These are phyloP conservation scores for Melolontha melolontha DNA, from an alignment of 2,888 invertebrate genomes.

Conservation along the genomic window DNA sequence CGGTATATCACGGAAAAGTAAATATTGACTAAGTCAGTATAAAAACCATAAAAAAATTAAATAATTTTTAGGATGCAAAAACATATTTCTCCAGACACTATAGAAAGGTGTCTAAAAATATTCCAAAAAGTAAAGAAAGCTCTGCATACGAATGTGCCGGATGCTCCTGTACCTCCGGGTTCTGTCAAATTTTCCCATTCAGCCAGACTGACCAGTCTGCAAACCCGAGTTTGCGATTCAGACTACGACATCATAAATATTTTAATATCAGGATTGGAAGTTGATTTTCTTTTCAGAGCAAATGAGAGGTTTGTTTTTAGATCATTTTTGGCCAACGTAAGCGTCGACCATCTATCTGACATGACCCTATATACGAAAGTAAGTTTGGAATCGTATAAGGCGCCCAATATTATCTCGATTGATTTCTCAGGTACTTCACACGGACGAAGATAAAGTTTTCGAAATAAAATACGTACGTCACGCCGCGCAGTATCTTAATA, in stretches of 20 bases:
- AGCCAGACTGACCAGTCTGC: constrained; percentile 72
- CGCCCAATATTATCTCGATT: no score
- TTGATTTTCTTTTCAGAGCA: constrained; percentile 82
- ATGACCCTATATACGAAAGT: constrained; percentile 83
- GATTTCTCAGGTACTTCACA: constrained; percentile 73
- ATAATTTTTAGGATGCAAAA: constrained; percentile 50
- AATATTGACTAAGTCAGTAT: constrained; percentile 53
- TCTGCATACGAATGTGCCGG: constrained; percentile 55
- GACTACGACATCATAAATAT: constrained; percentile 78
- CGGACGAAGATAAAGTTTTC: constrained; percentile 84
- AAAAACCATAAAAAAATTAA: constrained; percentile 28
- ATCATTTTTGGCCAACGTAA: constrained; percentile 75
- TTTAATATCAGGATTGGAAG: constrained; percentile 75
- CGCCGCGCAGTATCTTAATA: constrained; percentile 70
- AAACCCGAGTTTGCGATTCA: constrained; percentile 76
- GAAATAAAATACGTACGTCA: constrained; percentile 83
- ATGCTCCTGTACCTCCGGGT: constrained; percentile 81
- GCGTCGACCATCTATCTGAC: constrained; percentile 79
- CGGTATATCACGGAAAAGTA: constrained; percentile 74
- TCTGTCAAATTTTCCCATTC: constrained; percentile 82
- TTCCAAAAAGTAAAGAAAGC: constrained; percentile 8
- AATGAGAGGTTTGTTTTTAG: constrained; percentile 82
- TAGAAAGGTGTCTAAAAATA: constrained; percentile 24
- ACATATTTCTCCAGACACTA: constrained; percentile 55
- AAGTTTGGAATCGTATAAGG: constrained; percentile 31